Base-by-base conservation (phyloP, 2,113 vertebrate species). In the Mionectes macconnelli region DNA sequence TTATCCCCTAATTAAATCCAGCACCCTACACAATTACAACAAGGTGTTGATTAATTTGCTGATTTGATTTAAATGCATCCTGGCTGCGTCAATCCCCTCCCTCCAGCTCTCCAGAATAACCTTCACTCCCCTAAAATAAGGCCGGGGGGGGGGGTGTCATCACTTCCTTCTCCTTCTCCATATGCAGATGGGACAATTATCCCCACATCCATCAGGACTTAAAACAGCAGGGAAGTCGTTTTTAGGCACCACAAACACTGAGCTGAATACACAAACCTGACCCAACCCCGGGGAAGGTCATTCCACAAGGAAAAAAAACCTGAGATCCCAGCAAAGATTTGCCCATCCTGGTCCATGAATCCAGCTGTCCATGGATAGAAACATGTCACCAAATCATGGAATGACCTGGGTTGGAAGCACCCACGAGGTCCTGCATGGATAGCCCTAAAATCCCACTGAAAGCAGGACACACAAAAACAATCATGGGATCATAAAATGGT, bases 41-140 rank as follows among this genome's bases (percentile, higher is more conserved):
- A 30, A 96, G 94, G 66, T 28, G 88, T 45, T 95, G 94, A 96
- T 95, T 94, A 94, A 95, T 93, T 66, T 62, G 52, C 84, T 96
- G 93, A 96, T 89, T 87, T 79, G 87, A 94, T 94, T 88, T 81
- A 90, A 74, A 39, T 47, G 50, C 53, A 62, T 64, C 87, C 78
- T 78, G 44, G 77, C 78, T 84, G 69, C 14, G 4, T 75, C 87
- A 94, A n/a, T 88, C 70, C 76, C 94, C 90, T 97, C 96, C 85
- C 94, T 95, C 44, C 44, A 90, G 75, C 73, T 92, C 92, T 93
- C 86, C 85, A 69, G 90, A 83, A 31, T 57, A 85, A 88, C 85
- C 88, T 90, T 76, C 75, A 5, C n/a, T 75, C 69, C 70, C 70
- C 45, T 8, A 8, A 21, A 87, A 87, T 2, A 47, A 86, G 84